Percentiles rank a stretch among this genome's conserved stretches.
These are phyloP conservation scores for Bacillus rossius DNA, from an alignment of 1,140 invertebrate genomes.

Conservation along the genomic window DNA sequence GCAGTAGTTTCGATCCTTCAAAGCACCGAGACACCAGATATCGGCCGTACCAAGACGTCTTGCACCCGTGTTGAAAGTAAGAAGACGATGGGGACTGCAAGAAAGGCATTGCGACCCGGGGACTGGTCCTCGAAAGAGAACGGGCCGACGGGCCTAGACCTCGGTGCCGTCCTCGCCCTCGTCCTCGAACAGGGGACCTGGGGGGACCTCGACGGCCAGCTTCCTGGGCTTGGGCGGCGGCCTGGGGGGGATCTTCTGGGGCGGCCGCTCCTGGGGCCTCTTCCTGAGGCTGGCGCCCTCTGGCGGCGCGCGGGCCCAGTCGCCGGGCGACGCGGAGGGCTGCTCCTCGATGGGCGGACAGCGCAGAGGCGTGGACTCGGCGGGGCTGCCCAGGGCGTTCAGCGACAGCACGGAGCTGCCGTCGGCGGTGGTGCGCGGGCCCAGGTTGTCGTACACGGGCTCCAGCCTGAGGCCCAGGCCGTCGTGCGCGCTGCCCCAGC, in stretches of 20 bases:
- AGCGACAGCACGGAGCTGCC: constrained; percentile 74
- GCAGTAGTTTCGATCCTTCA: too few species aligned
- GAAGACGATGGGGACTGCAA: too few species aligned
- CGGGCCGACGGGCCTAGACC: constrained; percentile 49
- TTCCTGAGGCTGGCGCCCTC: constrained; percentile 17
- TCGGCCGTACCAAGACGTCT: too few species aligned
- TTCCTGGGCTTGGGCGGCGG: constrained; percentile 77
- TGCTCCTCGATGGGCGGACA: constrained; percentile 45
- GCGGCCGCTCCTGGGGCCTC: constrained; percentile 17
- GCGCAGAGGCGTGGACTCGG: constrained; percentile 42
- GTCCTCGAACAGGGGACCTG: constrained; percentile 66
- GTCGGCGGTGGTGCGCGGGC: constrained; percentile 74
- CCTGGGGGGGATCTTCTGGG: constrained; percentile 64
- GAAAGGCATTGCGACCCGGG: too few species aligned
- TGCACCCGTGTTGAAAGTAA: too few species aligned
- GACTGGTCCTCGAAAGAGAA: too few species aligned
- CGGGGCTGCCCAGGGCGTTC: constrained; percentile 53
- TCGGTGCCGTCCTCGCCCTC: constrained; percentile 83
- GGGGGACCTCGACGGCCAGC: constrained; percentile 49
- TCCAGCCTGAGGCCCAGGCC: constrained; percentile 44
- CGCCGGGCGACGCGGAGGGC: constrained; percentile 43
- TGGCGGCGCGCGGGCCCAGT: not conserved
- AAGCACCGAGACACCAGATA: too few species aligned
- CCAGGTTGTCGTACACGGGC: constrained; percentile 79
- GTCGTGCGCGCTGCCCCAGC: constrained; percentile 57